Base-by-base conservation (phyloP, 2,113 vertebrate genomes). In the Caranx melampygus region DNA sequence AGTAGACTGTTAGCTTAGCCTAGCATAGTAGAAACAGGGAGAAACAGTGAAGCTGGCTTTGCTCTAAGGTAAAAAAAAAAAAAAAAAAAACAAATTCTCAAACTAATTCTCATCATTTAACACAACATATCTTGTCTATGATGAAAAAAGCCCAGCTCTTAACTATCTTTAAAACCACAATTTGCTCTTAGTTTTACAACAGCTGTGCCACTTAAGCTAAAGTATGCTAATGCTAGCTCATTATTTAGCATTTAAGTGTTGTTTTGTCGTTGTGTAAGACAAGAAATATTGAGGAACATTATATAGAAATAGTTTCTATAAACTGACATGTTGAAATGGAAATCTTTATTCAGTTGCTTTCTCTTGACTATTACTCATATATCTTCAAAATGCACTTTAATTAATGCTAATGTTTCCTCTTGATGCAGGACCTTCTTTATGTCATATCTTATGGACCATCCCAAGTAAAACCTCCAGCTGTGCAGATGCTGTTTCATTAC, bases 401-500 rank as follows among this genome's bases (percentile, higher is more conserved):
- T 66, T 5, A 66, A 5, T 49, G 37, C 61, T 71, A 3, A 33
- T 75, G 15, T 87, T 61, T 64, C n/a, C 75, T 34, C 34, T 87
- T 5, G 65, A 14, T 83, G 37, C 92, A 99, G 98, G 98, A 99
- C 90, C 95, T 99, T 81, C 95, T 99, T 0, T 99, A 99, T 81
- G 98, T 99, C 58, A 99, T 99, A 88, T 98, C 98, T 1, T 99
- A 99, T 71, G 98, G 98, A 69, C 98, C 98, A 12, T 99, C 98
- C 70, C 98, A 99, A 95, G 98, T 99, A 78, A 99, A 99, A 84
- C 97, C 98, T 76, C 97, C 98, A 37, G 98, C 98, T 5, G 98
- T 99, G 61, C 98, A 99, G 93, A 99, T 99, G 98, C 94, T 99
- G 40, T 99, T 99, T 92, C 98, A 99, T 88, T 99, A 99, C 69